phyloP scores from a whole-genome alignment of 2,797 vertebrate genomes.

The Myotis myotis region DNA sequence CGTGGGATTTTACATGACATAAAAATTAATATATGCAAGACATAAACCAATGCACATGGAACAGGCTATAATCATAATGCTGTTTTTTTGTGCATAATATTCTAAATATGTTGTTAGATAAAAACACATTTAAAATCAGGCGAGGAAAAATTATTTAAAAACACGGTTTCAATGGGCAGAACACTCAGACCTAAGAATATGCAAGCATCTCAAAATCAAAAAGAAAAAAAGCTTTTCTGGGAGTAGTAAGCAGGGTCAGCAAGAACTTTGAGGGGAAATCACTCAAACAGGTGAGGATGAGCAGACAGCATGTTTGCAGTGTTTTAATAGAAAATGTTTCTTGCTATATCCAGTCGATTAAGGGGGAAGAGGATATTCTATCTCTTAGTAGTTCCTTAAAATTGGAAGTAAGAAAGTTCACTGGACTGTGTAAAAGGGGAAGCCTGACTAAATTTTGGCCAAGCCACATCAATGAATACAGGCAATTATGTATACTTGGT shows the following conservation, averaged over 20 bases:
- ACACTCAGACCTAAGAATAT: background rate
- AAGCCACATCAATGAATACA: background rate
- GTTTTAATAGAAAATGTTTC: background rate
- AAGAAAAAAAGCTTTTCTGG: background rate
- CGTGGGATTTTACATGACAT: background rate
- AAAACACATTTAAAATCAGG: background rate
- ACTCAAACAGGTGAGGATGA: background rate
- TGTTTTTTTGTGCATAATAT: background rate
- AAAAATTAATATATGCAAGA: background rate
- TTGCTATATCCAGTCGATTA: background rate
- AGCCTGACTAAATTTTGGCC: background rate
- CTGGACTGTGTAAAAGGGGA: fast-evolving
- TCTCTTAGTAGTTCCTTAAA: background rate
- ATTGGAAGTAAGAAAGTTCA: background rate
- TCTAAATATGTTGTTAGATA: background rate
- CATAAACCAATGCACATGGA: background rate
- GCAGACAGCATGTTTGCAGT: background rate
- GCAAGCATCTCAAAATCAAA: background rate
- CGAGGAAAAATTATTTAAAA: background rate
- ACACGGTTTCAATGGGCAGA: background rate
- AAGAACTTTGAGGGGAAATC: background rate
- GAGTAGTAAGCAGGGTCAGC: background rate
- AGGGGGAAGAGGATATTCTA: fast-evolving
- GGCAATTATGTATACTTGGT: background rate
- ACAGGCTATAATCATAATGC: background rate